Evolutionary conservation across 2,888 invertebrate genomes (phyloP).

Genomic region (Lottia gigantea): DNA sequence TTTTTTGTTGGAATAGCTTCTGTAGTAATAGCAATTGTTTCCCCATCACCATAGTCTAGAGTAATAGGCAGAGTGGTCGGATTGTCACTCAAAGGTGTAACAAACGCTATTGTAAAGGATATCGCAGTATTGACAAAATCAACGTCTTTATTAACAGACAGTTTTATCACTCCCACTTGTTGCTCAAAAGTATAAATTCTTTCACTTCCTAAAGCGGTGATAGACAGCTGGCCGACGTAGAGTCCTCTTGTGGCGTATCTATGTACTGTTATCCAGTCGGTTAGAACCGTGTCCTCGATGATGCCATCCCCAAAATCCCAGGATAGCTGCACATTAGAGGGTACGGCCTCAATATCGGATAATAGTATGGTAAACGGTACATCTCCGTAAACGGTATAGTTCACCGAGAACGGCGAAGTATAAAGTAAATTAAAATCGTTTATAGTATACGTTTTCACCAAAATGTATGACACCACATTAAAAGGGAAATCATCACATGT

Average conservation of each 20-base stretch:
- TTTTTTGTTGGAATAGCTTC: too few species aligned
- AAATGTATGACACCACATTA: too few species aligned
- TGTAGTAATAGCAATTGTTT: not conserved
- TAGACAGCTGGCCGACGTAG: slow-evolving; percentile 7
- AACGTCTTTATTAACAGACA: slow-evolving; percentile 10
- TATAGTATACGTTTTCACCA: slow-evolving; percentile 2
- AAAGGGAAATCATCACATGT: too few species aligned
- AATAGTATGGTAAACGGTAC: slow-evolving; percentile 11
- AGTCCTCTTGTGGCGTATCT: slow-evolving; percentile 2
- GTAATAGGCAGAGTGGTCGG: not conserved
- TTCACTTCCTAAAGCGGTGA: not conserved
- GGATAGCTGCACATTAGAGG: not conserved
- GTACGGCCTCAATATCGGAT: not conserved
- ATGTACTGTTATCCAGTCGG: slow-evolving; percentile 8
- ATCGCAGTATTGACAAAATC: not conserved
- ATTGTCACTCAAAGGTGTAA: not conserved
- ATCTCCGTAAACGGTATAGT: not conserved
- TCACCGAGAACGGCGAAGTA: not conserved
- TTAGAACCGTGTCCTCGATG: not conserved
- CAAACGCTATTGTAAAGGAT: not conserved
- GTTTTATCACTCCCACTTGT: not conserved
- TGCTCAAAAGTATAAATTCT: not conserved
- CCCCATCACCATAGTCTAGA: not conserved
- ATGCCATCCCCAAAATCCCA: slow-evolving; percentile 19
- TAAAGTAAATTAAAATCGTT: slow-evolving; percentile 4